These are phyloP conservation scores for Yponomeuta sedellus DNA, from an alignment of 2,888 invertebrate genomes.

Conservation along the genomic window DNA sequence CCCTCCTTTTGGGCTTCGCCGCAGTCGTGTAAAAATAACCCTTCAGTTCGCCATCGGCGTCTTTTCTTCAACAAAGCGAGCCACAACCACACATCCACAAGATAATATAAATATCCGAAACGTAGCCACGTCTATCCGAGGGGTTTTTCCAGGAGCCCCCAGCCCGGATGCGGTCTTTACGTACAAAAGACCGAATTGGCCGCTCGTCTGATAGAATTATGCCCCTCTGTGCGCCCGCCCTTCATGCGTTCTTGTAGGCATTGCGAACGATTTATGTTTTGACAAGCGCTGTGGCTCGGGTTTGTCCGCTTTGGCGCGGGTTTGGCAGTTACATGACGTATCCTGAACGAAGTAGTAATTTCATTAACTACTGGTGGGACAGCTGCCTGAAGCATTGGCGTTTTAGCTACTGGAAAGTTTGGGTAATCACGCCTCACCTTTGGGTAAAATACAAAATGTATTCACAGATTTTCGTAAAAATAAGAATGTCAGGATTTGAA, in stretches of 20 bases:
- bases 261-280: not conserved
- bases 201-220: conserved; percentile 62
- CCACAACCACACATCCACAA: not conserved
- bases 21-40: not conserved
- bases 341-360: too few relatives aligned
- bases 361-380: too few relatives aligned
- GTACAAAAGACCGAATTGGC: conserved; percentile 68
- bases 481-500: too few relatives aligned
- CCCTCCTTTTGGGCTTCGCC: too few relatives aligned
- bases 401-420: too few relatives aligned
- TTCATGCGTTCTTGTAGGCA: conserved; percentile 33
- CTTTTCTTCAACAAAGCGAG: not conserved
- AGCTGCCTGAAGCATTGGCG: too few relatives aligned
- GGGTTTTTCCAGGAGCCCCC: conserved; percentile 4
- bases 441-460: too few relatives aligned
- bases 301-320: not conserved
- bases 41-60: not conserved
- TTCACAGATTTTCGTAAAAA: too few relatives aligned
- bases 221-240: conserved; percentile 44
- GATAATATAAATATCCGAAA: not conserved
- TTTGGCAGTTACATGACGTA: not conserved
- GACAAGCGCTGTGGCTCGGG: not conserved
- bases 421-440: too few relatives aligned
- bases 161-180: conserved; percentile 58
- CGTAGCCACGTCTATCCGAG: conserved; percentile 31